These are phyloP conservation scores for Vulpes lagopus DNA, from an alignment of 2,113 vertebrate species.

Conservation along the genomic window DNA sequence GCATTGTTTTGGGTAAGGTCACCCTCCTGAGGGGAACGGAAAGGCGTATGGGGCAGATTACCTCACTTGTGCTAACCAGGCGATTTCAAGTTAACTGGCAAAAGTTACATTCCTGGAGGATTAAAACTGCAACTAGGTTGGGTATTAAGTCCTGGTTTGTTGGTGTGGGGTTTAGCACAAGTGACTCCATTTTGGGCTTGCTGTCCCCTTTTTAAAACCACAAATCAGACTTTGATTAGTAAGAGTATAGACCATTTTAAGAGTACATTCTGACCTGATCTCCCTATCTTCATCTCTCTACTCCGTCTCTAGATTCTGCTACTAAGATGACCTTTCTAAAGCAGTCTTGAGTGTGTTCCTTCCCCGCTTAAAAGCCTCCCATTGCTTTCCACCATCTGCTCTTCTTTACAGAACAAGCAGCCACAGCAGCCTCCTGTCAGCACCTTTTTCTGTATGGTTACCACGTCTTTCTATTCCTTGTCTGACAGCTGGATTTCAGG, in stretches of 20 bases:
- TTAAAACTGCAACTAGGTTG: not conserved
- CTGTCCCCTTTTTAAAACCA: not conserved
- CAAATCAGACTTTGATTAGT: not conserved
- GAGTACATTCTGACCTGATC: not conserved
- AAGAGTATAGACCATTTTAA: not conserved
- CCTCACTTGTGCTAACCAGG: not conserved
- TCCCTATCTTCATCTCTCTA: not conserved
- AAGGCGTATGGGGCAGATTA: not conserved
- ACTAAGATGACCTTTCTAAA: not conserved
- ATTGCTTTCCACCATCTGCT: not conserved
- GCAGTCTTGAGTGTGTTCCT: not conserved
- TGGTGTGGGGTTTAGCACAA: not conserved
- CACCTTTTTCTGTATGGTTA: not conserved
- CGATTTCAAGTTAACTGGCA: not conserved
- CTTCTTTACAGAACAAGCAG: not conserved
- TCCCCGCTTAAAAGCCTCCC: not conserved
- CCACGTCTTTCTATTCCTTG: not conserved
- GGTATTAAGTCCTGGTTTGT: not conserved
- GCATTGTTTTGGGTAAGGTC: not conserved
- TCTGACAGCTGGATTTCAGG: not conserved
- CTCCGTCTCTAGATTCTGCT: not conserved
- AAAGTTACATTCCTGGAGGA: not conserved
- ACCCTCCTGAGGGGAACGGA: not conserved
- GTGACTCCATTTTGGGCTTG: not conserved
- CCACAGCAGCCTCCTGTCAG: not conserved